Evolutionary conservation across 2,113 vertebrate genomes (phyloP).

Genomic region (Eudyptes chrysolophus): DNA sequence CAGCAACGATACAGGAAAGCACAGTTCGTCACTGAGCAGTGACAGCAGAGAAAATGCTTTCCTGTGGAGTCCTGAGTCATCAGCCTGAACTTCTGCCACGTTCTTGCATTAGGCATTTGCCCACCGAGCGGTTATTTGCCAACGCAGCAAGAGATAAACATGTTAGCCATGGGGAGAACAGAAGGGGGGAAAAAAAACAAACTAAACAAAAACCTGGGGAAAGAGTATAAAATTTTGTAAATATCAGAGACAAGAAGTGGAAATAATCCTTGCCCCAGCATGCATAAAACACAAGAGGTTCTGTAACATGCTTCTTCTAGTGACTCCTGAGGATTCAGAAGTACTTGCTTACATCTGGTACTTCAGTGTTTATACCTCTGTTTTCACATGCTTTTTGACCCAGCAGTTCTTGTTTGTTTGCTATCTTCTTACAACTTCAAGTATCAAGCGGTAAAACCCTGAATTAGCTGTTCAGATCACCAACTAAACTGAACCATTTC

Average conservation of each 20-base stretch:
- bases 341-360: background rate
- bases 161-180: background rate
- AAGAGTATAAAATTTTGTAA: background rate
- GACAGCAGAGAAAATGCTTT: constrained; percentile 7
- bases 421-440: background rate
- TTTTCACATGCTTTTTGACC: background rate
- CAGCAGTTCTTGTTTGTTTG: background rate
- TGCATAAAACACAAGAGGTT: background rate
- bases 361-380: background rate
- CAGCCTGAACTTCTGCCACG: background rate
- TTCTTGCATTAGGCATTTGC: constrained; percentile 15
- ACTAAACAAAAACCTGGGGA: background rate
- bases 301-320: background rate
- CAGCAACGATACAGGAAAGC: background rate
- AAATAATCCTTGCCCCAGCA: background rate
- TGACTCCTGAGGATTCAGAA: background rate
- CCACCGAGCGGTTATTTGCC: constrained; percentile 18
- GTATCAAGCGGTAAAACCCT: background rate
- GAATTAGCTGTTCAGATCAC: background rate
- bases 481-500: background rate
- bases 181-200: background rate
- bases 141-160: background rate
- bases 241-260: background rate
- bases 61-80: constrained; percentile 21
- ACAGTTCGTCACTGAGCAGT: background rate